A percentile compares a stretch with the other conserved stretches of the same genome.
These are phyloP conservation scores for Panthera uncia DNA, from an alignment of 2,113 vertebrate species.

Conservation along the genomic window DNA sequence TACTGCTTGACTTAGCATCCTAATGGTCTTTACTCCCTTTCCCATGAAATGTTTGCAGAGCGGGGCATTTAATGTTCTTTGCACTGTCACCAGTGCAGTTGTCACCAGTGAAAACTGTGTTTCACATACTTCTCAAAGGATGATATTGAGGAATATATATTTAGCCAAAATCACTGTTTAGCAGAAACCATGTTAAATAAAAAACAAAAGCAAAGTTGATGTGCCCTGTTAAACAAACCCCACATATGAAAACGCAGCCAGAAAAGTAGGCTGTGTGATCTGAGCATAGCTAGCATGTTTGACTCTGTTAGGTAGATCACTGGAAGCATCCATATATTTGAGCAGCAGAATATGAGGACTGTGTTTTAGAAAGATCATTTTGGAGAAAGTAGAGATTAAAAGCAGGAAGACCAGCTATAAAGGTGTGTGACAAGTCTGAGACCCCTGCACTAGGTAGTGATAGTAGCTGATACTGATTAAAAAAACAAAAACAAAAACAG, in stretches of 20 bases:
- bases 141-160: background rate
- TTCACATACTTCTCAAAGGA: conserved; percentile 18
- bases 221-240: background rate
- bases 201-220: conserved; percentile 21
- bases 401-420: background rate
- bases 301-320: background rate
- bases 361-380: conserved; percentile 35
- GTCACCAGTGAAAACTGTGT: background rate
- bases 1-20: background rate
- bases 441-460: background rate
- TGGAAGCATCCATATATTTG: background rate
- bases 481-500: conserved; percentile 6
- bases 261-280: conserved; percentile 2
- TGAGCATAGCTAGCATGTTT: background rate
- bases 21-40: background rate
- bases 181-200: conserved; percentile 20
- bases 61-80: background rate
- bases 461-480: background rate
- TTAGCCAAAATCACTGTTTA: conserved; percentile 29
- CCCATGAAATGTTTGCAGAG: background rate
- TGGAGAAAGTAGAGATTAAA: background rate
- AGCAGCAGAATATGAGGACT: background rate
- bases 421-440: background rate
- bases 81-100: background rate
- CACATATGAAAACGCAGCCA: conserved; percentile 22